A percentile compares a stretch with the other conserved stretches of the same genome.
These are phyloP conservation scores for Dasyornis broadbenti DNA, from an alignment of 2,113 vertebrate genomes.

Conservation along the genomic window DNA sequence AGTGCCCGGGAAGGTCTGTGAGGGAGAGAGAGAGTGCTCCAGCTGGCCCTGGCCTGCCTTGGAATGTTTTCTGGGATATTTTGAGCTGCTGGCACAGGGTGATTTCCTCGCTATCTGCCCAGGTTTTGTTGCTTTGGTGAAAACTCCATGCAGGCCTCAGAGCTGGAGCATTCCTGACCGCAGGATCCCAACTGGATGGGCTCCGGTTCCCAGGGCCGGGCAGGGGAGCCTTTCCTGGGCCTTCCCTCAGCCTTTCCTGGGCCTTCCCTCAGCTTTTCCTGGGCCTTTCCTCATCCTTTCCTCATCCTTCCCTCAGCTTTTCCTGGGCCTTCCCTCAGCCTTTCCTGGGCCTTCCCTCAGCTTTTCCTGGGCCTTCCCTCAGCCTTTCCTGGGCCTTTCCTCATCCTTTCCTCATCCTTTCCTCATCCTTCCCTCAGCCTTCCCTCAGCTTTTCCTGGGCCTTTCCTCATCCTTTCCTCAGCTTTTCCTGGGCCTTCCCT, in stretches of 20 bases:
- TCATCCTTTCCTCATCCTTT: rapidly evolving
- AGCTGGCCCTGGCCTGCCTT: background rate
- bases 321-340: rapidly evolving
- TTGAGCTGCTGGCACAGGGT: background rate
- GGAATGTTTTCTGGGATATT: background rate
- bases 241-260: background rate
- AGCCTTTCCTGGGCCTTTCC: rapidly evolving
- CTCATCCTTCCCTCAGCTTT: rapidly evolving
- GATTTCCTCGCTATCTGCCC: background rate
- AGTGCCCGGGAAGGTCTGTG: background rate
- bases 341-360: rapidly evolving
- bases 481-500: rapidly evolving
- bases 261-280: background rate
- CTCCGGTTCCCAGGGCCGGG: background rate
- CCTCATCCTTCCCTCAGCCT: background rate
- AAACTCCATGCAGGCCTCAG: background rate
- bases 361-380: rapidly evolving
- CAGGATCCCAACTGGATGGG: background rate
- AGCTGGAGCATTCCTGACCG: background rate
- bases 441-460: background rate
- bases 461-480: rapidly evolving
- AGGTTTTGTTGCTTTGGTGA: background rate
- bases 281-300: rapidly evolving
- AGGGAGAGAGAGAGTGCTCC: background rate
- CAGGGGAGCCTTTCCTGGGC: too few relatives aligned